Conservation (phyloP, 2,888 invertebrate species). For the Dasypolia templi region DNA sequence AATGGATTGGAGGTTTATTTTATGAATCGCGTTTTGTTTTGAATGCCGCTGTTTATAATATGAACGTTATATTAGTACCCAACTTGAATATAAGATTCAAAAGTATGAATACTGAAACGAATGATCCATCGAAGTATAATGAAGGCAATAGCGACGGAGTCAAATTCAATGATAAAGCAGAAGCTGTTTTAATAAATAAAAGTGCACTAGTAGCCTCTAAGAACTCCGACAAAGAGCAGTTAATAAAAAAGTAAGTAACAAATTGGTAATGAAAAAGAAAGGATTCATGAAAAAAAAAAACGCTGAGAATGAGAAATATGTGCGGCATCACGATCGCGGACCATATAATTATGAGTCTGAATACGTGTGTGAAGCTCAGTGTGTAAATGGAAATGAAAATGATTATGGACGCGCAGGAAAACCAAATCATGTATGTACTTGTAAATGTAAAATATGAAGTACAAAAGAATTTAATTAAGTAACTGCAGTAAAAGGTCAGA, state of each 20-base stretch:
- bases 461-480: background rate
- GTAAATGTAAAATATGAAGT: background rate
- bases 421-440: conserved; percentile 6
- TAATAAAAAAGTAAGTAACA: conserved; percentile 53
- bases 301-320: conserved; percentile 53
- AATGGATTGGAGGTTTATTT: conserved; percentile 80
- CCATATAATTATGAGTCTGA: conserved; percentile 54
- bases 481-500: background rate
- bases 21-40: conserved; percentile 59
- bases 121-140: background rate
- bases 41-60: conserved; percentile 16
- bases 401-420: conserved; percentile 13
- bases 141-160: background rate
- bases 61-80: background rate
- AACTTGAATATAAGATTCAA: conserved; percentile 1
- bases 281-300: conserved; percentile 50
- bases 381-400: conserved; percentile 26
- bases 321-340: conserved; percentile 58
- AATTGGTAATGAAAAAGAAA: conserved; percentile 58
- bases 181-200: conserved; percentile 3
- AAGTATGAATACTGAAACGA: background rate
- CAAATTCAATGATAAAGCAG: conserved; percentile 10
- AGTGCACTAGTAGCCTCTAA: background rate
- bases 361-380: conserved; percentile 57
- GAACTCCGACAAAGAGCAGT: conserved; percentile 30